Evolutionary conservation across 2,888 invertebrate genomes (phyloP), one percentile per base, ranked within the genome.

Genomic region (Mythimna loreyi): DNA sequence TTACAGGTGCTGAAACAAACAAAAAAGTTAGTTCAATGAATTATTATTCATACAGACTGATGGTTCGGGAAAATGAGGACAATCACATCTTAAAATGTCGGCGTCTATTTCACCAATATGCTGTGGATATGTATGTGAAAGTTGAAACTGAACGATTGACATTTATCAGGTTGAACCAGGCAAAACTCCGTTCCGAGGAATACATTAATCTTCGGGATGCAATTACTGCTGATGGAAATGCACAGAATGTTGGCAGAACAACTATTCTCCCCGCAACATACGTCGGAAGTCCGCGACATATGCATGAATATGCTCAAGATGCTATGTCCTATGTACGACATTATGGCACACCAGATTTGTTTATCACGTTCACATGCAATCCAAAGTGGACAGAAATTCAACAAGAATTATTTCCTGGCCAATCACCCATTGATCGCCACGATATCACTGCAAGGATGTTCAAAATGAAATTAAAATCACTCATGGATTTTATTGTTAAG

Each of bases 241-340:
- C 77, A 79, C 66, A 82, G 58, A 82, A 87, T 80, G 63, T 87
- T 1, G 87, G 88, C 9, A 40, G 80, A 25, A 69, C 72, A 50
- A 81, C 81, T 62, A 88, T 89, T 83, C 75, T 90, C 1, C 89
- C 90, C 64, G 67, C 86, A 63, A 81, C 84, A 58, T 85, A 63
- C 63, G 13, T 55, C 53, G 81, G 76, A 73, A 82, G 82, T 19
- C 83, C 84, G 1, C 79, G 85, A 0, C 78, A 85, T 68, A 80
- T 84, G 81, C 80, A 84, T 0, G 84, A 85, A 82, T 82, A 82
- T 55, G 75, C 82, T 67, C 82, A 85, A 75, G 81, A 84, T 75
- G 83, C 83, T 6, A 84, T 89, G 85, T 70, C 86, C 7, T 88
- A 87, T 81, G 88, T 89, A 28, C 85, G 87, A 28, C 74, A 86